A percentile compares a stretch with the other conserved stretches of the same genome.
These are phyloP conservation scores for Ibycter americanus DNA, from an alignment of 2,797 vertebrate genomes.

Conservation along the genomic window DNA sequence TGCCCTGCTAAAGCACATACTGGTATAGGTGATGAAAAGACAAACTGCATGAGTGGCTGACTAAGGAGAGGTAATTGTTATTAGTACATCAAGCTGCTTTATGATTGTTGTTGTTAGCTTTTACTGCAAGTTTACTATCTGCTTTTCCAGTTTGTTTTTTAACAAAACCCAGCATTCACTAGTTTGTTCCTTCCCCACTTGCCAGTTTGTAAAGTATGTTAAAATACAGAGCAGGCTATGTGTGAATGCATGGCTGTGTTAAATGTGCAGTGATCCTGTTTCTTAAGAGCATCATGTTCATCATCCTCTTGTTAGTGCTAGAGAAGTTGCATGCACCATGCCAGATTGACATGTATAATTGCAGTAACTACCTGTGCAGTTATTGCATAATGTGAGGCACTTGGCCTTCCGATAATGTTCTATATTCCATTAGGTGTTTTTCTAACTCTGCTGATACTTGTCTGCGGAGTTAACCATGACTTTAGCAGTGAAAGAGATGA, in stretches of 20 bases:
- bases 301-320: background rate
- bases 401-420: background rate
- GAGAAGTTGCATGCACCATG: accelerated
- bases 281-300: background rate
- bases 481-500: background rate
- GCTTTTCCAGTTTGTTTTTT: background rate
- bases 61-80: background rate
- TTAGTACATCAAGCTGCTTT: background rate
- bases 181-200: background rate
- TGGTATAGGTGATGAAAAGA: background rate
- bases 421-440: background rate
- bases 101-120: background rate
- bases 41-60: background rate
- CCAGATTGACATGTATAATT: background rate
- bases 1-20: background rate
- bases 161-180: background rate
- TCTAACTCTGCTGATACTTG: background rate
- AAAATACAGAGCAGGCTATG: background rate
- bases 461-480: background rate
- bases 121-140: background rate
- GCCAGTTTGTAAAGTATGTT: background rate
- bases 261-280: background rate
- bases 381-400: background rate
- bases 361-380: background rate
- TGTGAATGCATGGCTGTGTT: background rate